These are phyloP conservation scores for Drosophila pseudoananassae DNA, from an alignment of 1,140 invertebrate genomes.

Conservation along the genomic window DNA sequence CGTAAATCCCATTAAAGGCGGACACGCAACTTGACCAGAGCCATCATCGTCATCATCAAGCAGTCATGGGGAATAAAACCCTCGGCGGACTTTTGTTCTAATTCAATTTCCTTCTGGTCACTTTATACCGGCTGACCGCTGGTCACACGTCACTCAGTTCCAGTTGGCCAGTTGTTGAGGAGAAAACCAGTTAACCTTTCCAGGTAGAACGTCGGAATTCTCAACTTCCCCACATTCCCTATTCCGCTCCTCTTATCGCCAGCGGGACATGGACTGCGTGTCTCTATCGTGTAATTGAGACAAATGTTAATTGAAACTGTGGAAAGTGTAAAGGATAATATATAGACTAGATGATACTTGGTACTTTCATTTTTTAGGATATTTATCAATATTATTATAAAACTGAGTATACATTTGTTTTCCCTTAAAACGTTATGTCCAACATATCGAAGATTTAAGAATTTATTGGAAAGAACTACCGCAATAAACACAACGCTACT, in stretches of 20 bases:
- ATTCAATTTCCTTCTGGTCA: slow-evolving; percentile 66
- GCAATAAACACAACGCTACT: too few species aligned
- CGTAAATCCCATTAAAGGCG: slow-evolving; percentile 70
- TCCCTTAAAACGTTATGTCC: not conserved
- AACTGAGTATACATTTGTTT: too few species aligned
- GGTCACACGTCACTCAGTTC: slow-evolving; percentile 72
- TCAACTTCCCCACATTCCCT: slow-evolving; percentile 15
- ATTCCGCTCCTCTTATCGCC: slow-evolving; percentile 44
- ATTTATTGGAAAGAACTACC: not conserved
- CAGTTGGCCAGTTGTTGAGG: slow-evolving; percentile 13
- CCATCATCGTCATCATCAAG: slow-evolving; percentile 36
- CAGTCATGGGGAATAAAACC: slow-evolving; percentile 37
- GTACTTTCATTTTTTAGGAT: not conserved
- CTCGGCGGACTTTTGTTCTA: slow-evolving; percentile 61
- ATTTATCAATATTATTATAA: not conserved
- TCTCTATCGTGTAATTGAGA: slow-evolving; percentile 57
- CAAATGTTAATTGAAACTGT: slow-evolving; percentile 69
- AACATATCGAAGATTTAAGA: not conserved
- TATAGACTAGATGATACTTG: not conserved
- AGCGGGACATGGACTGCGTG: slow-evolving; percentile 35
- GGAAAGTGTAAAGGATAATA: not conserved
- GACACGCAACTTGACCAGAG: slow-evolving; percentile 65
- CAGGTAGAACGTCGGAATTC: slow-evolving; percentile 30
- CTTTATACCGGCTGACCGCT: slow-evolving; percentile 54
- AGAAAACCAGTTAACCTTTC: slow-evolving; percentile 63